Evolutionary conservation across 2,797 vertebrate species (phyloP).

Genomic region (Sebastes trivittatus): DNA sequence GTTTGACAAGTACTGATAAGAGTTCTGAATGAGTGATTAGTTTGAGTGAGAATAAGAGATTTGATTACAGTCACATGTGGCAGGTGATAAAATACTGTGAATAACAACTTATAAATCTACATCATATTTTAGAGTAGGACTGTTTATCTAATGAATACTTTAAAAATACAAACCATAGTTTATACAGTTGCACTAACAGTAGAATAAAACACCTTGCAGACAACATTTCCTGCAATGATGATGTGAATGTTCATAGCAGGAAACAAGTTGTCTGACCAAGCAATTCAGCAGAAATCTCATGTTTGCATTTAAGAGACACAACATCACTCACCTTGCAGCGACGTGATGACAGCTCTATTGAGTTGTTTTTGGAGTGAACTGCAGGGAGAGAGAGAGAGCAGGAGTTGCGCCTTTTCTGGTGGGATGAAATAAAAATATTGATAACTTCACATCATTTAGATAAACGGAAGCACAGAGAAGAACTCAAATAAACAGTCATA

Average conservation of each 20-base stretch:
- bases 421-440: neutral
- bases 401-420: slow-evolving; percentile 10
- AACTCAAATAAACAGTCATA: slow-evolving; percentile 36
- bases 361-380: slow-evolving; percentile 24
- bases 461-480: neutral
- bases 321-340: slow-evolving; percentile 66
- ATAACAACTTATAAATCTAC: neutral
- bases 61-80: neutral
- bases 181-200: neutral
- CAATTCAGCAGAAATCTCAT: neutral
- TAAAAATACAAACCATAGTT: neutral
- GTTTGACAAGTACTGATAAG: neutral
- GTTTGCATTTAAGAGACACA: neutral
- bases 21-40: neutral
- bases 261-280: neutral
- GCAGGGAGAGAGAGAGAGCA: neutral
- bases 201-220: neutral
- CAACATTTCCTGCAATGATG: neutral
- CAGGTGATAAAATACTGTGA: neutral
- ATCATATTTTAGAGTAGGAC: neutral
- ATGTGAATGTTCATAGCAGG: neutral
- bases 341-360: slow-evolving; percentile 52
- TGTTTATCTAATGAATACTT: neutral
- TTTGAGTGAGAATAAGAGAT: neutral
- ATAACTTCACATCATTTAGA: slow-evolving; percentile 36